A percentile compares a stretch with the other conserved stretches of the same genome.
Conservation (phyloP, 2,113 vertebrate genomes). For the Petaurus breviceps region DNA sequence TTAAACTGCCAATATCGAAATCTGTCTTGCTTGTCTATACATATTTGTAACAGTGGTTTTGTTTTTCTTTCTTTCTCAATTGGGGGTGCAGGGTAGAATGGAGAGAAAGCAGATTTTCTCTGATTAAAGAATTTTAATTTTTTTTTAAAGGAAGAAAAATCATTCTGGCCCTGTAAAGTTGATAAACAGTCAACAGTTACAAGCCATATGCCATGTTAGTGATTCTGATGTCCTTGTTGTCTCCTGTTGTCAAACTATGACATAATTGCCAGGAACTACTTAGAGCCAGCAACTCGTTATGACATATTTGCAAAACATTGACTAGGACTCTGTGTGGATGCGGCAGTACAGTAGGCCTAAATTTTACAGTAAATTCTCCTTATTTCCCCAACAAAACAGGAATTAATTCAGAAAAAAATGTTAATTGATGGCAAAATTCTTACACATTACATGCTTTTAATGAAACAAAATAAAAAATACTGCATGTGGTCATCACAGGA, state of each 20-base stretch:
- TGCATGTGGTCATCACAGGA: background rate
- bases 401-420: slow-evolving; percentile 29
- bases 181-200: background rate
- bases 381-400: background rate
- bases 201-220: background rate
- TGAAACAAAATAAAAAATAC: background rate
- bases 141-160: background rate
- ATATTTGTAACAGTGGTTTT: background rate
- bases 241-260: background rate
- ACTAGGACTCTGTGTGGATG: slow-evolving; percentile 19
- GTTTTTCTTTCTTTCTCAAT: background rate
- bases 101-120: background rate
- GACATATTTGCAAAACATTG: background rate
- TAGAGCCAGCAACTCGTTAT: background rate
- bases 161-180: background rate
- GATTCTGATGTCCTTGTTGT: background rate
- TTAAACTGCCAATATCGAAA: background rate
- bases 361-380: slow-evolving; percentile 11
- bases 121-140: background rate
- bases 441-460: slow-evolving; percentile 22
- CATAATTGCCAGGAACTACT: background rate
- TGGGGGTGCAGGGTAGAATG: background rate
- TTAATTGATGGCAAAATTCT: slow-evolving; percentile 18
- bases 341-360: background rate
- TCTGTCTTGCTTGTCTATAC: background rate